A percentile compares a stretch with the other conserved stretches of the same genome.
Evolutionary conservation across 2,113 vertebrate species (phyloP).

Genomic region (Eurystomus gularis): DNA sequence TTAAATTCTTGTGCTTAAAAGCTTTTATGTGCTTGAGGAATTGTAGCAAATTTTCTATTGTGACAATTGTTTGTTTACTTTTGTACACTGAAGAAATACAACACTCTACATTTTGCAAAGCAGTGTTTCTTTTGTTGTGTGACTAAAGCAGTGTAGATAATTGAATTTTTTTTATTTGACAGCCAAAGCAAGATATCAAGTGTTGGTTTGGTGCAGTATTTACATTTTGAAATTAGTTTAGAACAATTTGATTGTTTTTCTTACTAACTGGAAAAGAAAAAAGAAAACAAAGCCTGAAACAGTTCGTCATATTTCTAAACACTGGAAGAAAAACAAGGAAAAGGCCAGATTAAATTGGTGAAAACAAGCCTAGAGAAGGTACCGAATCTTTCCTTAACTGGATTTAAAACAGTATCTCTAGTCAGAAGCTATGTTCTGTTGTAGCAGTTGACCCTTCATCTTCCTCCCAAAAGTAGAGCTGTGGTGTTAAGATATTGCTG

Average conservation of each 20-base stretch:
- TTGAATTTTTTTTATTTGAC: not conserved
- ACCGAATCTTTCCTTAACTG: not conserved
- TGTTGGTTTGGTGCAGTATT: not conserved
- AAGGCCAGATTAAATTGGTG: not conserved
- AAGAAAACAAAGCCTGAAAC: not conserved
- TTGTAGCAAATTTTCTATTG: not conserved
- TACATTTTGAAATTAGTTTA: slow-evolving; percentile 19
- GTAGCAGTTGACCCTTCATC: not conserved
- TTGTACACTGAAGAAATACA: not conserved
- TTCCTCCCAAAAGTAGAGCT: not conserved
- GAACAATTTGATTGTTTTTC: not conserved
- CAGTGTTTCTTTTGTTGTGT: not conserved
- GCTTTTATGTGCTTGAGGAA: not conserved
- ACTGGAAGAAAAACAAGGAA: not conserved
- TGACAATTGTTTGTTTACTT: not conserved
- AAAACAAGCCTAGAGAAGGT: not conserved
- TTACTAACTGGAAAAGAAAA: not conserved
- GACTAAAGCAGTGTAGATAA: slow-evolving; percentile 38
- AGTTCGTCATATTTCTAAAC: not conserved
- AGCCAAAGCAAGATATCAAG: slow-evolving; percentile 27
- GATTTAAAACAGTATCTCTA: not conserved
- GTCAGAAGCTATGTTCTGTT: not conserved
- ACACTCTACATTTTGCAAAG: not conserved
- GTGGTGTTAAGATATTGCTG: not conserved
- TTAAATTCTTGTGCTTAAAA: not conserved